A percentile compares a stretch with the other conserved stretches of the same genome.
Evolutionary conservation across 2,888 invertebrate genomes (phyloP).

Genomic region (Siphonodentalium dalli): DNA sequence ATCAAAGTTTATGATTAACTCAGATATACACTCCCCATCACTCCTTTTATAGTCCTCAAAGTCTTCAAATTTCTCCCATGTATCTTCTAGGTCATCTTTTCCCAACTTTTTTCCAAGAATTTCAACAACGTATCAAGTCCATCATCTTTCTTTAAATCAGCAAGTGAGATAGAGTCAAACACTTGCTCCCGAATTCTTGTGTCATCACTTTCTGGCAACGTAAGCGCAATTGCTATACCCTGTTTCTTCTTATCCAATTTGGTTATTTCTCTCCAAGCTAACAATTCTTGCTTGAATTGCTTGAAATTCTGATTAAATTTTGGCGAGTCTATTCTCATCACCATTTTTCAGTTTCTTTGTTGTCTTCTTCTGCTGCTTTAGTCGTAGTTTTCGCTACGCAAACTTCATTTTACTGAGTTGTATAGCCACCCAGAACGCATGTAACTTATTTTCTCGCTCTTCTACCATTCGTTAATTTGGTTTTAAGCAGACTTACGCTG

Average conservation of each 20-base stretch:
- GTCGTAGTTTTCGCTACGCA: too few species aligned
- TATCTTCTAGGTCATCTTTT: conserved; percentile 33
- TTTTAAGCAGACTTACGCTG: too few species aligned
- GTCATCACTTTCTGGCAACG: conserved; percentile 28
- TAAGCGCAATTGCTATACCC: conserved; percentile 28
- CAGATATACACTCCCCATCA: conserved; percentile 24
- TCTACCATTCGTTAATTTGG: conserved; percentile 11
- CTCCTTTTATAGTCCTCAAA: conserved; percentile 23
- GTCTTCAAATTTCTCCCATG: conserved; percentile 30
- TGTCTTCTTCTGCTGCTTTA: too few species aligned
- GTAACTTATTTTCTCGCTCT: conserved; percentile 10
- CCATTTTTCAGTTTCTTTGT: neutral
- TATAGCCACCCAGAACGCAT: too few species aligned
- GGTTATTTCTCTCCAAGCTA: conserved; percentile 29
- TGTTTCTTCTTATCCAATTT: conserved; percentile 25
- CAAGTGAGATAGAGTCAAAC: conserved; percentile 27
- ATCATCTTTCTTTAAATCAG: conserved; percentile 27
- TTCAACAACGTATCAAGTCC: conserved; percentile 21
- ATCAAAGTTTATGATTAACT: too few species aligned
- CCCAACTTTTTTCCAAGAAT: conserved; percentile 32
- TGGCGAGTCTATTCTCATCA: conserved; percentile 18
- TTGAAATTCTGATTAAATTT: conserved; percentile 19
- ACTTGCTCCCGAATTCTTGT: conserved; percentile 28
- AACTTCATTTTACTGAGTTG: too few species aligned
- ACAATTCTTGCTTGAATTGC: conserved; percentile 28